phyloP scores from a whole-genome alignment of 2,113 vertebrate species.

The Sceloporus tristichus region DNA sequence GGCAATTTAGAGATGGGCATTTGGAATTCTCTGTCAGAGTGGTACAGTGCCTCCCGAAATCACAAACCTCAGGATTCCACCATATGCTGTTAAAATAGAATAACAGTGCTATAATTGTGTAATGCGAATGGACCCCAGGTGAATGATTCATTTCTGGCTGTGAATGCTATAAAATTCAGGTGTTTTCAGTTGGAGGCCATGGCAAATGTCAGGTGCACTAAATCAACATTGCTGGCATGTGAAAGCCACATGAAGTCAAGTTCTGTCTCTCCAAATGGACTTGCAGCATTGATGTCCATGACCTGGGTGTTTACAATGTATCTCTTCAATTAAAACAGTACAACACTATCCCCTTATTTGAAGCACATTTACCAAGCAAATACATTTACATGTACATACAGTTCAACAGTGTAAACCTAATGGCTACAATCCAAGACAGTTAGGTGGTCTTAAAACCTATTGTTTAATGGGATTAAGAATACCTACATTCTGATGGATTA shows the following conservation, averaged over 20 bases:
- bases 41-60: no score
- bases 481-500: not conserved
- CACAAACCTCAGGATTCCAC: no score
- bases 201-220: not conserved
- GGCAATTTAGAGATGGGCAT: no score
- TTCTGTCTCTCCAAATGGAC: not conserved
- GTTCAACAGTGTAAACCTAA: not conserved
- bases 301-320: not conserved
- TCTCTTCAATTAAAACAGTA: not conserved
- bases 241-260: not conserved
- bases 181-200: not conserved
- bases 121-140: no score
- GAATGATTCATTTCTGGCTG: not conserved
- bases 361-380: not conserved
- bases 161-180: not conserved
- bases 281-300: not conserved
- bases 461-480: conserved; percentile 18
- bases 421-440: conserved; percentile 9
- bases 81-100: no score
- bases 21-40: no score
- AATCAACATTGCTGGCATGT: conserved; percentile 5
- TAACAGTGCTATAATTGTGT: no score
- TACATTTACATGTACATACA: not conserved
- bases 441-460: not conserved
- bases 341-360: not conserved